Conservation (phyloP, 2,888 invertebrate species). For the Lasioglossum pauxillum region DNA sequence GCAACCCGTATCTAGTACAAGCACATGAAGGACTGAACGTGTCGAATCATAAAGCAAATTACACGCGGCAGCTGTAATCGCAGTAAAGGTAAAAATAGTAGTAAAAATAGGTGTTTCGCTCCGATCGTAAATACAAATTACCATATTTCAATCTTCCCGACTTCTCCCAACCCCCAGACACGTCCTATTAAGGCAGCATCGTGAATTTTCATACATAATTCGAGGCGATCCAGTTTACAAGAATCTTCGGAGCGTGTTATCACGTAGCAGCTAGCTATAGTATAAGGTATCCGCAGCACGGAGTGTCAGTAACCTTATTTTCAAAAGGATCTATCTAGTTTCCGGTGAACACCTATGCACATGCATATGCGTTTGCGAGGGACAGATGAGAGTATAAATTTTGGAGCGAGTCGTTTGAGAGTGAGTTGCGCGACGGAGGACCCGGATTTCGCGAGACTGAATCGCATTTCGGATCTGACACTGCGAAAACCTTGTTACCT, state of each 20-base stretch:
- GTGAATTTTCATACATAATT: conserved; percentile 5
- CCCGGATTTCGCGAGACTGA: not conserved
- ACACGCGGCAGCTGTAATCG: not conserved
- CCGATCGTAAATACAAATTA: not conserved
- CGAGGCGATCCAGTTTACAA: conserved; percentile 7
- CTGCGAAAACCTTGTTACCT: not conserved
- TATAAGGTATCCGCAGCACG: not conserved
- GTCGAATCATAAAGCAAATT: not conserved
- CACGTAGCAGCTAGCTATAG: not conserved
- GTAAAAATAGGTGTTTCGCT: not conserved
- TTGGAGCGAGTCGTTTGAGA: conserved; percentile 4
- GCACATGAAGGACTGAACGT: not conserved
- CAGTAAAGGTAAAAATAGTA: not conserved
- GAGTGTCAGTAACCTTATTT: conserved; percentile 15
- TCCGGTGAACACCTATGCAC: conserved; percentile 9
- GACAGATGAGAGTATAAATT: conserved; percentile 14
- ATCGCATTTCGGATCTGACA: not conserved
- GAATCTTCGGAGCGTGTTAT: not conserved
- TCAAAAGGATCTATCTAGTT: conserved; percentile 11
- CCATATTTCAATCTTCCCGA: conserved; percentile 4
- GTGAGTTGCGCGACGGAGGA: not conserved
- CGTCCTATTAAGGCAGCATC: not conserved
- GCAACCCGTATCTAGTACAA: not conserved
- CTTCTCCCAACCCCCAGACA: not conserved
- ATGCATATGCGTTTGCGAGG: conserved; percentile 11